Conservation (phyloP, 2,113 vertebrate species). For the Malurus melanocephalus region DNA sequence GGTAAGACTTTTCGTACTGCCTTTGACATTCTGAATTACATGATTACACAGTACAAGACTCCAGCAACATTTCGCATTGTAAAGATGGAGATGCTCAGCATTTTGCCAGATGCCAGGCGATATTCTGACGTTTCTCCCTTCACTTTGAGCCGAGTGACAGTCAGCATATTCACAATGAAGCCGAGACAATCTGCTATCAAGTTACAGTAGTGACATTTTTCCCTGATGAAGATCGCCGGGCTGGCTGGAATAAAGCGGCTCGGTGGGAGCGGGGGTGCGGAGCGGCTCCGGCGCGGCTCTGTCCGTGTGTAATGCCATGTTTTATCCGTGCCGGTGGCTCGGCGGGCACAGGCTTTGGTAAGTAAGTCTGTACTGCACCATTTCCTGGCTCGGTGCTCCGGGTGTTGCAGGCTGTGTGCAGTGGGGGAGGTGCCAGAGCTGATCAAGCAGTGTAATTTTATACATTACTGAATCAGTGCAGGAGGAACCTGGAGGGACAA, state of each 20-base stretch:
- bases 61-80: constrained; percentile 45
- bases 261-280: constrained; percentile 6
- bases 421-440: constrained; percentile 69
- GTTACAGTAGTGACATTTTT: constrained; percentile 49
- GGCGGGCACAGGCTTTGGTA: constrained; percentile 52
- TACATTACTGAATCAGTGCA: constrained; percentile 75
- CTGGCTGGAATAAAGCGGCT: not conserved
- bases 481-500: constrained; percentile 71
- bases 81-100: constrained; percentile 51
- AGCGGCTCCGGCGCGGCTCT: not conserved
- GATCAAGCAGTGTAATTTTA: constrained; percentile 73
- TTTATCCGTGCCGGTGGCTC: constrained; percentile 42
- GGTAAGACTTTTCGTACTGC: constrained; percentile 26
- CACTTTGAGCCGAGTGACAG: constrained; percentile 50
- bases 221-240: constrained; percentile 2
- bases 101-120: constrained; percentile 52
- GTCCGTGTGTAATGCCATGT: constrained; percentile 20
- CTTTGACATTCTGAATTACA: constrained; percentile 48
- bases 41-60: constrained; percentile 38
- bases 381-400: constrained; percentile 75
- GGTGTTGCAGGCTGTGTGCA: constrained; percentile 66
- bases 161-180: constrained; percentile 61
- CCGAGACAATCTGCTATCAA: constrained; percentile 56
- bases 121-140: constrained; percentile 46
- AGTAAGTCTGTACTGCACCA: constrained; percentile 80